These are phyloP conservation scores for Spisula subtruncata DNA, from an alignment of 2,888 invertebrate genomes.

Conservation along the genomic window DNA sequence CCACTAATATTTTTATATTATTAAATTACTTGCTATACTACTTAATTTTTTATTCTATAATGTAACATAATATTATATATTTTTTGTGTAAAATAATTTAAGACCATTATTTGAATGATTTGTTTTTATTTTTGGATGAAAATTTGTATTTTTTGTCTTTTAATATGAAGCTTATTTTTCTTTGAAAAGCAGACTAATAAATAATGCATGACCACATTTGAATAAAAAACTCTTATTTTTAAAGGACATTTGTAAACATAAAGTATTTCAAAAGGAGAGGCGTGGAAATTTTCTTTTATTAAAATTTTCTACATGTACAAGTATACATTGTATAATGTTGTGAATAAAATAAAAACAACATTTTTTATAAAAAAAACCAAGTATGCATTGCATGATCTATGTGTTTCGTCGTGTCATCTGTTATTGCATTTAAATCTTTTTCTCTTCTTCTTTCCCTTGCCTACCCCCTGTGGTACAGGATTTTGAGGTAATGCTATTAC, in stretches of 20 bases:
- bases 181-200: too few species aligned
- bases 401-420: slow-evolving; percentile 62
- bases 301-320: neutral
- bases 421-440: slow-evolving; percentile 76
- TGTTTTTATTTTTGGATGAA: too few species aligned
- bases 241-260: neutral
- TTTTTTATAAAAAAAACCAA: neutral
- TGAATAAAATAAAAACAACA: too few species aligned
- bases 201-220: too few species aligned
- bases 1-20: too few species aligned
- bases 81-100: too few species aligned
- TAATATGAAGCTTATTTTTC: too few species aligned
- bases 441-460: slow-evolving; percentile 79
- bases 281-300: neutral
- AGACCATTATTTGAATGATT: too few species aligned
- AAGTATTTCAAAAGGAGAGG: neutral
- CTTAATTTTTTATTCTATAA: too few species aligned
- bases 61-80: too few species aligned
- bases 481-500: slow-evolving; percentile 82
- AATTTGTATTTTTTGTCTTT: too few species aligned
- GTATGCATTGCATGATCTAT: slow-evolving; percentile 56
- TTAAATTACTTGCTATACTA: too few species aligned
- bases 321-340: slow-evolving; percentile 47
- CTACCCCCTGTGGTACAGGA: slow-evolving; percentile 80
- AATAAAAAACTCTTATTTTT: neutral